These are phyloP conservation scores for Vireo griseus DNA, from an alignment of 2,797 vertebrate species.

Conservation along the genomic window DNA sequence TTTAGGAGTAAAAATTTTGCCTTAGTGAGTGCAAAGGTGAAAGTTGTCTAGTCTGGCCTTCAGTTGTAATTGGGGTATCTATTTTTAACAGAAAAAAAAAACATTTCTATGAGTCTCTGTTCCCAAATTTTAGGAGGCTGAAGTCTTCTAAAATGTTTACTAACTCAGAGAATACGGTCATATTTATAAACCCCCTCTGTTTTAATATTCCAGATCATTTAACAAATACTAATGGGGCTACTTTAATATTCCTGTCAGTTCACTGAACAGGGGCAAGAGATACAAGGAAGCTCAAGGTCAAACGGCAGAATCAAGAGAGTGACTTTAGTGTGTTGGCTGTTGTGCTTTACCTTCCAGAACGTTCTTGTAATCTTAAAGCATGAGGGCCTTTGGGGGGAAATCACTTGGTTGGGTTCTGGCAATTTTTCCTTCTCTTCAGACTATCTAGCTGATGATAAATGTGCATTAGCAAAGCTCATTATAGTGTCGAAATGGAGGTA, in stretches of 20 bases:
- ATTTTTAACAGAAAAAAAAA: not conserved
- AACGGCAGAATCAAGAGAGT: not conserved
- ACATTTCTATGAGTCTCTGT: not conserved
- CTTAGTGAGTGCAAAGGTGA: not conserved
- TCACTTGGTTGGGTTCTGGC: not conserved
- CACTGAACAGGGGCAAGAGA: not conserved
- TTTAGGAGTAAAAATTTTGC: not conserved
- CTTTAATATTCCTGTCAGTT: not conserved
- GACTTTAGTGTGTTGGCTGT: not conserved
- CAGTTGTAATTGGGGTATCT: not conserved
- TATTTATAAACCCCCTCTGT: not conserved
- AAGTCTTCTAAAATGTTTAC: not conserved
- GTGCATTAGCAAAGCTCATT: not conserved
- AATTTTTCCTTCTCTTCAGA: not conserved
- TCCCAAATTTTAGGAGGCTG: not conserved
- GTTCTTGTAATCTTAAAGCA: not conserved
- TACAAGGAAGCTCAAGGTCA: not conserved
- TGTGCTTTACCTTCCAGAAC: not conserved
- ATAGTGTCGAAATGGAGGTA: not conserved
- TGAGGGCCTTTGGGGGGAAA: not conserved
- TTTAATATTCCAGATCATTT: not conserved
- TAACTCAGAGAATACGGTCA: not conserved
- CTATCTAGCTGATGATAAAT: not conserved
- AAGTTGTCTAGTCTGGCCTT: not conserved
- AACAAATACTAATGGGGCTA: not conserved